Base-by-base conservation (phyloP, 2,113 vertebrate genomes). In the Aspidoscelis tigris region DNA sequence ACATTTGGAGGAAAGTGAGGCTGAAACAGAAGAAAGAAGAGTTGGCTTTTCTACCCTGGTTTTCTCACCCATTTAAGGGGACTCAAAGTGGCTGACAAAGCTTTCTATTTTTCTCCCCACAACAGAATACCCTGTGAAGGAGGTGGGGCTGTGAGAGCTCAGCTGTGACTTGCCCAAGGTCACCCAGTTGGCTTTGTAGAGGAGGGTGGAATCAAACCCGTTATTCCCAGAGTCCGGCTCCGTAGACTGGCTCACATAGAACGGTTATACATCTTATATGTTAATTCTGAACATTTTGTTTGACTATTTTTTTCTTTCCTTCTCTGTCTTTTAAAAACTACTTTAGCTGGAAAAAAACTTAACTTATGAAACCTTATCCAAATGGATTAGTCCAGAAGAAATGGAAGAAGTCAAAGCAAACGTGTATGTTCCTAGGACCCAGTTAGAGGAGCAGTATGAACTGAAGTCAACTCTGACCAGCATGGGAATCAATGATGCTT, bases 391-490 rank as follows among this genome's bases (percentile, higher is more conserved):
- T 8, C 88, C 95, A 14, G 93, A 96, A 75, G 94, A 82, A 33
- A 95, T 98, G 97, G 84, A 93, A 7, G 75, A 92, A 64, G 76
- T 64, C 0, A 93, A 97, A 22, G 87, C 97, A 16, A 88, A 94
- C 4, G 93, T 98, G 66, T 94, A 93, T 12, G 80, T 99, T 2
- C 98, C 98, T 24, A 95, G 91, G 20, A 98, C 98, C 93, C 97
- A 93, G 0, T 65, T 98, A 89, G 96, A 97, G 91, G 94, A 97
- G 80, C 94, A 33, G 5, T 97, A 97, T 0, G 89, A 96, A 86
- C 90, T 99, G 87, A 96, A 95, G 66, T 24, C 91, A 10, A 87
- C 96, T 61, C 95, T 99, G 89, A 86, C 50, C 7, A 95, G 80
- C 69, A 97, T 97, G 95, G 96, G 96, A 9, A 94, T 97, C 78